Evolutionary conservation across 2,113 vertebrate genomes (phyloP).

Genomic region (Neolamprologus variostigma): DNA sequence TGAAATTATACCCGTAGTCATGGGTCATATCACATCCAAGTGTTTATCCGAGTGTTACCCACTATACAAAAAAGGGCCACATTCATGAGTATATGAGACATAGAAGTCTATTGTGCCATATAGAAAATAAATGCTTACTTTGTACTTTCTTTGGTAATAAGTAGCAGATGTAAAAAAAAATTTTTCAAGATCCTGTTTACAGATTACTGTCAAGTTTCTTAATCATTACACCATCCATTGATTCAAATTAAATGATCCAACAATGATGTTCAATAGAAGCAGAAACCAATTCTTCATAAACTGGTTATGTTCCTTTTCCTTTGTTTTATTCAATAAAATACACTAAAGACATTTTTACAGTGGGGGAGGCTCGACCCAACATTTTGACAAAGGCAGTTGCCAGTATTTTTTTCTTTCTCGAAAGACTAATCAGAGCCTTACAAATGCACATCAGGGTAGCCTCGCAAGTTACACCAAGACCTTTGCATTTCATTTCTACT

Average conservation of each 20-base stretch:
- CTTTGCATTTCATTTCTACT: background rate
- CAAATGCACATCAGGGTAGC: background rate
- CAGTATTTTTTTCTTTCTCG: background rate
- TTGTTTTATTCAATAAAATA: background rate
- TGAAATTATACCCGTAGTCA: background rate
- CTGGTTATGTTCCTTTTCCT: background rate
- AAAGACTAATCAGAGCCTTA: background rate
- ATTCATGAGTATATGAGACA: background rate
- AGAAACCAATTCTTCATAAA: background rate
- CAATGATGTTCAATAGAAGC: background rate
- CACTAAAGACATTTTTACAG: background rate
- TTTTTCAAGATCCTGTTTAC: background rate
- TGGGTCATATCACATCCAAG: background rate
- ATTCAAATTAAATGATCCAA: background rate
- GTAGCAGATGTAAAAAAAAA: background rate
- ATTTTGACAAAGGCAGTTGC: background rate
- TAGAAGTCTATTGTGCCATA: background rate
- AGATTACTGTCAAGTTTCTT: background rate
- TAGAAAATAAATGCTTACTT: background rate
- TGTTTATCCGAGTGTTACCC: background rate
- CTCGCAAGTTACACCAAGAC: background rate
- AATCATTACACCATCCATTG: background rate
- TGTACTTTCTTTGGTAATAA: background rate
- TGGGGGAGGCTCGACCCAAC: rapidly evolving
- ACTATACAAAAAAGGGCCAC: background rate